Evolutionary conservation across 2,888 invertebrate genomes (phyloP).

Genomic region (Eupeodes luniger): DNA sequence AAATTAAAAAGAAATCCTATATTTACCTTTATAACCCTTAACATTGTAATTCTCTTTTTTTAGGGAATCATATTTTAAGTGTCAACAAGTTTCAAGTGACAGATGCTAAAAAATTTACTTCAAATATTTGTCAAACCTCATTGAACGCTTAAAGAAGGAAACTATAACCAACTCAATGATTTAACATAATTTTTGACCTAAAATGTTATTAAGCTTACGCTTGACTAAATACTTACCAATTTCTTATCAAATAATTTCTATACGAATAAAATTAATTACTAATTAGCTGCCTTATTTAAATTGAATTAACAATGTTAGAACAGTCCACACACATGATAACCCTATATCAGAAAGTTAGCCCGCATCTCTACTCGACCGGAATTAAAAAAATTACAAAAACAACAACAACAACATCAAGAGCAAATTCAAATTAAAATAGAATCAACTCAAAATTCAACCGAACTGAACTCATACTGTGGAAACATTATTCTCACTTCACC

Average conservation of each 20-base stretch:
- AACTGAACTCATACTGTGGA: constrained; percentile 22
- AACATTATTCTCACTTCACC: constrained; percentile 65
- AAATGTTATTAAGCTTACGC: constrained; percentile 31
- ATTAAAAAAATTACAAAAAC: constrained; percentile 10
- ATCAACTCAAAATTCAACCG: constrained; percentile 16
- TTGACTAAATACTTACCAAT: constrained; percentile 26
- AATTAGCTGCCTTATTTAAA: constrained; percentile 57
- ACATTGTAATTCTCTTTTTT: too few species aligned
- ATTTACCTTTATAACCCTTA: too few species aligned
- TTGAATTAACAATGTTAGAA: constrained; percentile 17
- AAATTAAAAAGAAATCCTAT: too few species aligned
- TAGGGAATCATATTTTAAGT: too few species aligned
- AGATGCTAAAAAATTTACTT: too few species aligned
- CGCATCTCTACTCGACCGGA: constrained; percentile 53
- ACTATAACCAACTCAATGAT: too few species aligned
- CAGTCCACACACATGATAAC: constrained; percentile 50
- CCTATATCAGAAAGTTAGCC: constrained; percentile 66
- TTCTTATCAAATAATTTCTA: constrained; percentile 14
- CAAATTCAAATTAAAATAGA: background rate
- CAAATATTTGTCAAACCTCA: too few species aligned
- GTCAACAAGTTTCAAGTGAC: too few species aligned
- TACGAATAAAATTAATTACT: constrained; percentile 38
- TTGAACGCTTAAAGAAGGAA: too few species aligned
- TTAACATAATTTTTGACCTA: background rate
- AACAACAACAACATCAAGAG: constrained; percentile 16